Percentiles rank a stretch among this genome's conserved stretches.
These are phyloP conservation scores for Chrysomela aeneicollis DNA, from an alignment of 2,888 invertebrate genomes.

Conservation along the genomic window DNA sequence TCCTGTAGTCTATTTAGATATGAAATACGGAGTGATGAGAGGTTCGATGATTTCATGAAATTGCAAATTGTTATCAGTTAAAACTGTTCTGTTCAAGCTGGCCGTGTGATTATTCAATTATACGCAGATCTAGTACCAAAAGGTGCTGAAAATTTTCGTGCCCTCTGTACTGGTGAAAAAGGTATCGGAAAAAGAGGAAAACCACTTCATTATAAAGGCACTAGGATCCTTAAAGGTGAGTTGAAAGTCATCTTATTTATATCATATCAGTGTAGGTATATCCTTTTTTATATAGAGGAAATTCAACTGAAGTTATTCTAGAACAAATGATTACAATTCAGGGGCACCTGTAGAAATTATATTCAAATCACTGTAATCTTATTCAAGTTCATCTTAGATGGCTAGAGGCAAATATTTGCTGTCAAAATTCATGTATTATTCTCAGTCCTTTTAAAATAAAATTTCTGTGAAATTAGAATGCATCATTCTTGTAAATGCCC, in stretches of 20 bases:
- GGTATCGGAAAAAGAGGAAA: slow-evolving; percentile 75
- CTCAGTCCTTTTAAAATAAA: background rate
- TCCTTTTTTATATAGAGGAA: too few relatives aligned
- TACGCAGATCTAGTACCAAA: slow-evolving; percentile 84
- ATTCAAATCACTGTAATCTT: too few relatives aligned
- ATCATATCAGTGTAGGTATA: too few relatives aligned
- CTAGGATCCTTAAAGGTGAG: slow-evolving; percentile 79
- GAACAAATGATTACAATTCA: too few relatives aligned
- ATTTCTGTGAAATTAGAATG: slow-evolving; percentile 7
- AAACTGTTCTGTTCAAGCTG: slow-evolving; percentile 65
- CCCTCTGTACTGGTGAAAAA: slow-evolving; percentile 90
- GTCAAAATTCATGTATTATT: slow-evolving; percentile 14
- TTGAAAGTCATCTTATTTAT: too few relatives aligned
- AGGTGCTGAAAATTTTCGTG: slow-evolving; percentile 91
- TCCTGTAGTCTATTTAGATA: slow-evolving; percentile 71
- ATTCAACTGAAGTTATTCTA: too few relatives aligned
- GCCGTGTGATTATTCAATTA: slow-evolving; percentile 86
- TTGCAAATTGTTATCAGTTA: slow-evolving; percentile 4
- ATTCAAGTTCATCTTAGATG: too few relatives aligned
- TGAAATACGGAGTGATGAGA: slow-evolving; percentile 72
- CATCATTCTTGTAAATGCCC: slow-evolving; percentile 14
- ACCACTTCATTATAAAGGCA: slow-evolving; percentile 84
- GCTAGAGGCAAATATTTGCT: background rate
- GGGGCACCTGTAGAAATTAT: too few relatives aligned
- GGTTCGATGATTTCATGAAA: slow-evolving; percentile 61